These are phyloP conservation scores for Phoeniculus purpureus DNA, from an alignment of 2,797 vertebrate genomes.

Conservation along the genomic window DNA sequence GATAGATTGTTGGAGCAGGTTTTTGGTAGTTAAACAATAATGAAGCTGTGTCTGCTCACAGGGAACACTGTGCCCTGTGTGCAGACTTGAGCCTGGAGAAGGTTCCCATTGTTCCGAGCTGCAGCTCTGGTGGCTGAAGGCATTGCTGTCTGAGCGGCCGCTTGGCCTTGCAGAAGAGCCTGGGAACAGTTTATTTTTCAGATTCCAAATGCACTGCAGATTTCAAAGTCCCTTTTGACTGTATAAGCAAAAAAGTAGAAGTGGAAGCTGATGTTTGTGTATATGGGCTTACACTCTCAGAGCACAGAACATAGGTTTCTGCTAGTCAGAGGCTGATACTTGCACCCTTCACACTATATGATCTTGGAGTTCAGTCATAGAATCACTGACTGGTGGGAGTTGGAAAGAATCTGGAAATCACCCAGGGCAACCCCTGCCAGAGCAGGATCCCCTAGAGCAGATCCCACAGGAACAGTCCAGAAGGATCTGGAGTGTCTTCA, in stretches of 20 bases:
- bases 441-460: no score
- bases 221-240: not conserved
- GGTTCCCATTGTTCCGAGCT: slow-evolving; percentile 69
- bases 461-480: no score
- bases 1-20: slow-evolving; percentile 65
- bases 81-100: slow-evolving; percentile 49
- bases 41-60: slow-evolving; percentile 55
- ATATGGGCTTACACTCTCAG: not conserved
- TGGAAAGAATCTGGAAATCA: no score
- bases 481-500: no score
- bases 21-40: slow-evolving; percentile 73
- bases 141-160: slow-evolving; percentile 63
- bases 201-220: slow-evolving; percentile 19
- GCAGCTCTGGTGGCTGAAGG: slow-evolving; percentile 49
- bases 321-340: not conserved
- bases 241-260: not conserved
- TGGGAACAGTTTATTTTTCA: slow-evolving; percentile 68
- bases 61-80: slow-evolving; percentile 70
- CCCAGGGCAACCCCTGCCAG: no score
- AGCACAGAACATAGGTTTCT: not conserved
- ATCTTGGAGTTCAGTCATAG: not conserved
- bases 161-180: not conserved
- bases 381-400: no score
- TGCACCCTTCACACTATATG: not conserved
- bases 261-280: not conserved